Conservation (phyloP, 2,888 invertebrate genomes). For the Antheraea yamamai region DNA sequence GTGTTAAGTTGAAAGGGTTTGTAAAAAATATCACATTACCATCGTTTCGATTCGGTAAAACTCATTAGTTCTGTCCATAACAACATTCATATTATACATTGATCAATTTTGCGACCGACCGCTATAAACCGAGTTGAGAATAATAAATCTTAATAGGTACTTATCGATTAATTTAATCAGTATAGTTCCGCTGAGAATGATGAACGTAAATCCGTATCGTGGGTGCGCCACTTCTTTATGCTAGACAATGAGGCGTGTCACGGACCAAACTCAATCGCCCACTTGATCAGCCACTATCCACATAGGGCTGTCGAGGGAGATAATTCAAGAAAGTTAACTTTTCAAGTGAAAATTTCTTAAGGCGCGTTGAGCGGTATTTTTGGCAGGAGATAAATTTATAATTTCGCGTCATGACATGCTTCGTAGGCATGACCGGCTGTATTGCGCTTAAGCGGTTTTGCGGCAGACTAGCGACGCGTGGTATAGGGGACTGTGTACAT, state of each 20-base stretch:
- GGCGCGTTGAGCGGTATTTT: too few relatives aligned
- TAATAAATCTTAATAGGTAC: constrained; percentile 20
- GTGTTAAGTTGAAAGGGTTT: constrained; percentile 1
- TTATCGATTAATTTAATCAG: constrained; percentile 25
- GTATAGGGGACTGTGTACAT: too few relatives aligned
- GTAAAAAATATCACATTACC: constrained; percentile 4
- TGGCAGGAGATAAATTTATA: too few relatives aligned
- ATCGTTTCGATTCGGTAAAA: constrained; percentile 10
- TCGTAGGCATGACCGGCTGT: too few relatives aligned
- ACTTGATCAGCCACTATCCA: constrained; percentile 50
- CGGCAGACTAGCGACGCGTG: too few relatives aligned
- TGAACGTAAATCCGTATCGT: constrained; percentile 33
- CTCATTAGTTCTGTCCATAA: constrained; percentile 12
- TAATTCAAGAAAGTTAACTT: background rate
- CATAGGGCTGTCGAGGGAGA: constrained; percentile 30
- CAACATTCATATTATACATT: constrained; percentile 10
- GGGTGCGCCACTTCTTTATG: constrained; percentile 44
- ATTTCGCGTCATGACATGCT: too few relatives aligned
- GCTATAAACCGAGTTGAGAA: constrained; percentile 15
- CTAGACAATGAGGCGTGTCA: constrained; percentile 64
- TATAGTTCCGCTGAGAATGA: constrained; percentile 27
- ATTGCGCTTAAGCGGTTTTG: too few relatives aligned
- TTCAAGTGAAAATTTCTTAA: too few relatives aligned
- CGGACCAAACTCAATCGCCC: constrained; percentile 55
- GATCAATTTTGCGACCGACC: constrained; percentile 14